These are phyloP conservation scores for Yasuhikotakia modesta DNA, from an alignment of 2,797 vertebrate genomes.

Conservation along the genomic window DNA sequence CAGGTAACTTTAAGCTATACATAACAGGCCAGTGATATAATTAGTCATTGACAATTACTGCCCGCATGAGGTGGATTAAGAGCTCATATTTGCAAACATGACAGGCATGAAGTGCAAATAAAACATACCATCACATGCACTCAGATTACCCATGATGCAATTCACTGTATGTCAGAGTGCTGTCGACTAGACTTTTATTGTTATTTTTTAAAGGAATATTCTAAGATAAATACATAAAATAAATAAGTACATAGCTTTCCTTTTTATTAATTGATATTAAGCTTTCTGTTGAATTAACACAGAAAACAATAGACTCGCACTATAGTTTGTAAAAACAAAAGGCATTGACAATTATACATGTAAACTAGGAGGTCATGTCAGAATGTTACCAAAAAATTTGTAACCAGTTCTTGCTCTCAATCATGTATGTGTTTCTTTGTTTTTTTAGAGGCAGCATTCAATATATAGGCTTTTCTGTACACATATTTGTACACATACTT, in stretches of 20 bases:
- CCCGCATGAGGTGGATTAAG: conserved; percentile 52
- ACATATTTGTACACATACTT: neutral
- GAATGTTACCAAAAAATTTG: neutral
- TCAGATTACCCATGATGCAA: neutral
- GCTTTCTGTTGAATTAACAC: too few relatives aligned
- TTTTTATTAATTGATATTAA: too few relatives aligned
- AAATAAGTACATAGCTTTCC: too few relatives aligned
- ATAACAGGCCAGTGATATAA: conserved; percentile 58
- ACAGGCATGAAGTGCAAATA: conserved; percentile 20
- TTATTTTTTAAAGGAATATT: neutral
- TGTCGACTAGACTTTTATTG: neutral
- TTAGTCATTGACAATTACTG: conserved; percentile 65
- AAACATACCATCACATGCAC: neutral
- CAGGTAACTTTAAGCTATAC: conserved; percentile 52
- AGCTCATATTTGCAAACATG: conserved; percentile 34
- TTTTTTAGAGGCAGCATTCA: too few relatives aligned
- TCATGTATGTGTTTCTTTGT: too few relatives aligned
- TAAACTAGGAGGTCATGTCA: neutral
- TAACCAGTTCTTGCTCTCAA: too few relatives aligned
- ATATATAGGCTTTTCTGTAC: too few relatives aligned
- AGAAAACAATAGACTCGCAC: neutral
- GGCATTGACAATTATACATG: neutral
- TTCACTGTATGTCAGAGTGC: neutral
- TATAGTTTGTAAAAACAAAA: neutral
- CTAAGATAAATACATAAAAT: neutral